Evolutionary conservation across 2,797 vertebrate genomes (phyloP), one percentile per base, ranked within the genome.

Genomic region (Adelosebastes latens): DNA sequence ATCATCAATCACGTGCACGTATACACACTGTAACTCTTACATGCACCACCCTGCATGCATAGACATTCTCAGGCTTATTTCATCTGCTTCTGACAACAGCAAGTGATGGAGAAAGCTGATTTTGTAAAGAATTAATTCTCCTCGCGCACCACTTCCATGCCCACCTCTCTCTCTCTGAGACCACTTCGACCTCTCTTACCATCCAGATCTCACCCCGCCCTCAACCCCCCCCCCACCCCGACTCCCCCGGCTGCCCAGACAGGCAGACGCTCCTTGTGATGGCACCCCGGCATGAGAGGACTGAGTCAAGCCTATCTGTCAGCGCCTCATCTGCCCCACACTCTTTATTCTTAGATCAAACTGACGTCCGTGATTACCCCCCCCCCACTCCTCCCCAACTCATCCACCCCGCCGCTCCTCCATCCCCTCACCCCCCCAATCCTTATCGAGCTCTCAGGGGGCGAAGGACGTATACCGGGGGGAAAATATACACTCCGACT

Each of bases 271-370:
- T 95, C 91, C 92, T 91, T 89, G 90, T 92, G 94, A 93, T 95
- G 95, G 93, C 94, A 95, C 92, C 94, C 92, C 91, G 89, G 93
- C 93, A 95, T 89, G 91, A 93, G 94, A 88, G 89, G 87, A 90
- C 91, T 78, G 87, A 93, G 93, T 93, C 92, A 79, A 91, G 91
- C 92, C 91, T 92, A 73, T 94, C 93, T 89, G 92, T 95, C 95
- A 95, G 89, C 90, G 87, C 93, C 94, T 94, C 94, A 86, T 94
- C 94, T 89, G 90, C 93, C 93, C 88, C 86, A 87, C 93, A 90
- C 91, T 90, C 93, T 93, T 94, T 95, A 95, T 95, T 95, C 94
- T 95, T 94, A 93, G 94, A 95, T 95, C 90, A 91, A 91, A 91
- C 92, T 93, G 93, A 95, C 89, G 84, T 92, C 90, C 80, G 72